Evolutionary conservation across 2,113 vertebrate species (phyloP).

Genomic region (Calyptomena viridis): DNA sequence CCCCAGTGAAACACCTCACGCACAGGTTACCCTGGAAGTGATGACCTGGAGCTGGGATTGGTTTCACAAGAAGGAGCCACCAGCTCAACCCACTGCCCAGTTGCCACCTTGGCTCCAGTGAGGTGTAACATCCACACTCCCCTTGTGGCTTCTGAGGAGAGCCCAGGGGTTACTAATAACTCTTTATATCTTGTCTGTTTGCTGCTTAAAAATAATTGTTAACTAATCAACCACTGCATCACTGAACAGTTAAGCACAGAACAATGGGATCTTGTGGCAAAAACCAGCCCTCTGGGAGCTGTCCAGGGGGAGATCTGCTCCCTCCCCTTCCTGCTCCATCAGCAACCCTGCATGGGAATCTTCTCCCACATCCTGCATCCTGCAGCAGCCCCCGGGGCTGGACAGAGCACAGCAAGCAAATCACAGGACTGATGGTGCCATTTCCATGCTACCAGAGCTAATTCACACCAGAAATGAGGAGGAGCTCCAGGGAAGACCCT

Average conservation of each 20-base stretch:
- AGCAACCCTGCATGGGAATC: neutral
- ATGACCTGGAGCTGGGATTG: neutral
- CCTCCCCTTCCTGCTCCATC: neutral
- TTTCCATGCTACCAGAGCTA: neutral
- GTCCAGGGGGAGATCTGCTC: neutral
- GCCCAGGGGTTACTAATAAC: neutral
- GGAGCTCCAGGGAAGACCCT: accelerated
- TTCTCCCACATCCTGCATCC: accelerated
- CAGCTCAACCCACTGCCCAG: neutral
- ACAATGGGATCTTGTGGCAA: neutral
- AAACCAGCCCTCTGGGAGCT: neutral
- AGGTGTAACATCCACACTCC: neutral
- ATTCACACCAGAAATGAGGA: neutral
- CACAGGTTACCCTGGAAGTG: accelerated
- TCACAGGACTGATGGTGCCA: neutral
- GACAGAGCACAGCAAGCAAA: neutral
- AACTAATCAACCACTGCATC: neutral
- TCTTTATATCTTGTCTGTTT: neutral
- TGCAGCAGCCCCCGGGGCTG: neutral
- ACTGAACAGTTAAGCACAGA: neutral
- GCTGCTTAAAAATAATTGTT: neutral
- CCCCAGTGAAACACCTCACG: too few relatives aligned
- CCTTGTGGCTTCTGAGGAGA: neutral
- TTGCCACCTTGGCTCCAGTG: accelerated
- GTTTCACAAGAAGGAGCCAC: neutral